phyloP scores from a whole-genome alignment of 2,888 invertebrate genomes.

The Spodoptera exigua region DNA sequence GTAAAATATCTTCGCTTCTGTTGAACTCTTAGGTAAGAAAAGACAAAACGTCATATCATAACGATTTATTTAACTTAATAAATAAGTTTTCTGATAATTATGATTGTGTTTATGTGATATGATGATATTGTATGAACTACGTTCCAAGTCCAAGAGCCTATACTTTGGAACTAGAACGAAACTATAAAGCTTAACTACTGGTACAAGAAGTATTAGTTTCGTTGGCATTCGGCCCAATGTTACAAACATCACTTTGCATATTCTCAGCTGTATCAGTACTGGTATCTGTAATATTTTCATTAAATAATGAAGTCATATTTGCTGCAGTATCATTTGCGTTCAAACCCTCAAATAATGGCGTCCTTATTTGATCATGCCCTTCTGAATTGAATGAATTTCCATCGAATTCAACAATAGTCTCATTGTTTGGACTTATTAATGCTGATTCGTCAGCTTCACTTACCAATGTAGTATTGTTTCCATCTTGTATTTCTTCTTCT shows the following conservation, averaged over 20 bases:
- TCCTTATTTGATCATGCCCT: slow-evolving; percentile 13
- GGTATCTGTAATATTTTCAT: slow-evolving; percentile 11
- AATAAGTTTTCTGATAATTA: background rate
- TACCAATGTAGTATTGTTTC: slow-evolving; percentile 8
- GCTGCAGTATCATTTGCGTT: slow-evolving; percentile 16
- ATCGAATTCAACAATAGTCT: slow-evolving; percentile 40
- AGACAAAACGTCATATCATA: no score
- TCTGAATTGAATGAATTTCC: slow-evolving; percentile 23
- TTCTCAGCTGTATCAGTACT: slow-evolving; percentile 19
- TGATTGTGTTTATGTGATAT: background rate
- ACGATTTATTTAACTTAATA: no score
- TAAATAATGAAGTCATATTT: slow-evolving; percentile 4
- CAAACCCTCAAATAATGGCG: slow-evolving; percentile 23
- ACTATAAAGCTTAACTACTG: slow-evolving; percentile 14
- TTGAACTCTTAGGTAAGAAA: no score
- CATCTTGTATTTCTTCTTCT: slow-evolving; percentile 9
- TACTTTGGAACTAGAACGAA: slow-evolving; percentile 3
- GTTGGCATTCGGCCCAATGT: slow-evolving; percentile 33
- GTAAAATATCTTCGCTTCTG: no score
- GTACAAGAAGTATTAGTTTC: slow-evolving; percentile 23
- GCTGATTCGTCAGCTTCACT: slow-evolving; percentile 27
- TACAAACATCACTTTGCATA: slow-evolving; percentile 26
- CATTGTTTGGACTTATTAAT: slow-evolving; percentile 35
- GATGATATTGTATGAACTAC: background rate
- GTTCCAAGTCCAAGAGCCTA: no score